Base-by-base conservation (phyloP, 2,797 vertebrate species). In the Micropoecilia bifurca region DNA sequence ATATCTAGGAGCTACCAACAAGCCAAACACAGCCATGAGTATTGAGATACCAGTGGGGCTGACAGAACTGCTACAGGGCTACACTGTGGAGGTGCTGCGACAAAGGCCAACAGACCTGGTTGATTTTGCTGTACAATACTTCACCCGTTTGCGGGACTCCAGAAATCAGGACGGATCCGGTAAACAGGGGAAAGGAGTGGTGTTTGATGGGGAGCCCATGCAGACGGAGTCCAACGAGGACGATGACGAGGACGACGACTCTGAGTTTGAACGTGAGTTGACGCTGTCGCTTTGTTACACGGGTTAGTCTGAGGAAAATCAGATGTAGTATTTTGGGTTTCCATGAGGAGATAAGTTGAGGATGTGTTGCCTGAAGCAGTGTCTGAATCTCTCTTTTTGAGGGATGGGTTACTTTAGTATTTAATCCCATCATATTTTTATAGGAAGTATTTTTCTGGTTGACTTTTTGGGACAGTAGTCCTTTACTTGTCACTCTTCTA, bases 31-130 rank as follows among this genome's bases (percentile, higher is more conserved):
- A 95, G 86, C 94, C 93, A 99, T 99, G 98, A 99, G 97, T 96
- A 98, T 99, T 93, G 97, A 98, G 94, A 99, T 99, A 93, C 98
- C 98, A 50, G 94, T 96, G 88, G 98, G 98, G 85, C 95, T 99
- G 93, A 99, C 97, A 73, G 98, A 99, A 95, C 95, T 99, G 92
- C 97, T 99, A 92, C 98, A 99, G 95, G 97, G 98, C 87, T 99
- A 98, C 94, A 99, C 98, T 33, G 98, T 99, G 94, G 98, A 99
- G 94, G 98, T 99, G 87, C 95, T 99, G 88, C 96, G 98, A 92
- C 97, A 97, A 90, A 96, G 96, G 90, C 98, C 98, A 78, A 92
- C 97, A n/a, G 97, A 99, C 93, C 96, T 99, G 83, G 95, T 99
- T 90, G 97, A 97, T 82, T 99, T 99, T 92, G 98, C 98, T 41